These are phyloP conservation scores for Littorina saxatilis DNA, from an alignment of 1,140 invertebrate genomes.

Conservation along the genomic window DNA sequence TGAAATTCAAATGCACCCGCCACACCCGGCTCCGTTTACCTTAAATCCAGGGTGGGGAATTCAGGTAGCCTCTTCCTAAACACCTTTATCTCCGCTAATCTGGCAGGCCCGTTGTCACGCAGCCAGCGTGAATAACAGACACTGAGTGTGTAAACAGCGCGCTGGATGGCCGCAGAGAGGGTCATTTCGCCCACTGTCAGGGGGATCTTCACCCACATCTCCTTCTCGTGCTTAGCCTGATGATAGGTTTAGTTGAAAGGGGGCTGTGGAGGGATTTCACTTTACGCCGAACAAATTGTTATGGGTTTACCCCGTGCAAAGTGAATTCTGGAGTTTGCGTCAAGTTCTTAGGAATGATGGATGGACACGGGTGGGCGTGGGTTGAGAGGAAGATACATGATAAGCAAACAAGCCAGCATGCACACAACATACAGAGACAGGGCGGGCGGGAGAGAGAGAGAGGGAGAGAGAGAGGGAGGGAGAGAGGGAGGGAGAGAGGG, in stretches of 20 bases:
- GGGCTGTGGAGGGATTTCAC: no score
- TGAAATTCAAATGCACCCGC: no score
- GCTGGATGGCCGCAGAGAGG: no score
- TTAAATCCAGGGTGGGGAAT: no score
- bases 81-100: background rate
- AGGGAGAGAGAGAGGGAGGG: background rate
- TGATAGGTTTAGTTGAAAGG: no score
- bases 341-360: no score
- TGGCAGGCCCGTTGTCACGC: background rate
- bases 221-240: no score
- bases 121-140: background rate
- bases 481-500: background rate
- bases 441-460: background rate
- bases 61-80: background rate
- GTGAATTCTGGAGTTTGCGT: background rate
- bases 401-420: background rate
- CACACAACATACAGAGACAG: background rate
- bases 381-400: background rate
- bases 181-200: no score
- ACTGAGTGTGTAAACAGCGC: background rate
- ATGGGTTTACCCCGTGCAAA: background rate
- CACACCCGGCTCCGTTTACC: no score
- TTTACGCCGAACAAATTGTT: background rate
- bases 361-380: background rate
- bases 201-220: no score